Evolutionary conservation across 2,888 invertebrate species (phyloP), one percentile per base, ranked within the genome.

Genomic region (Erebia aethiops): DNA sequence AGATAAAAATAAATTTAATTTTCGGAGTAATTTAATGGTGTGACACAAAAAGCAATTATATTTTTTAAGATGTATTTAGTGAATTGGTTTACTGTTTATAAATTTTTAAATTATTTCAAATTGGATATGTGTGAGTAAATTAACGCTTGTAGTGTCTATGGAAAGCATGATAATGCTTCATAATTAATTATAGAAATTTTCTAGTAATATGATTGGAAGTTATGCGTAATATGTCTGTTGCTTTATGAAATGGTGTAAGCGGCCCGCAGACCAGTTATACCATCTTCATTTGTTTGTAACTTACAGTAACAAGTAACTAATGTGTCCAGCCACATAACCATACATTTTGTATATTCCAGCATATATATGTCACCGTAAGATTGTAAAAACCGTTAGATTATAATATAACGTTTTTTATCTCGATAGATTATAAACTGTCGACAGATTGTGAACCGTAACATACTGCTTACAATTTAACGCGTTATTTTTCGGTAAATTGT

Each of bases 71-170:
- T 70, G 71, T 77, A 74, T 74, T 77, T 78, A 76, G 75, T 73
- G 65, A 74, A 78, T 74, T 75, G 66, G 74, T 77, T 76, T 78
- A 73, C 70, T 74, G 79, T 77, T n/a, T 66, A 66, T 69, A 68
- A 18, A 57, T 26, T 26, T 68, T 67, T 81, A 78, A 80, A 75
- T 84, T 81, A 83, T 83, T 81, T 82, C 82, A 86, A 87, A 84
- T 80, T 87, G 89, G 88, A 90, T 87, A 79, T 84, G 87, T 90
- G 90, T 91, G 87, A 90, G 89, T 91, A 90, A 89, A 84, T 83
- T 86, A 82, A 82, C 82, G 92, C 92, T 92, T 92, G 89, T 92
- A 92, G 91, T 89, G 84, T 88, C 83, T 84, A 86, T 91, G 87
- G 87, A 81, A 85, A 84, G 92, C 91, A 91, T 92, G 91, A 82